Base-by-base conservation (phyloP, 2,113 vertebrate species). In the Cephalophus harveyi region DNA sequence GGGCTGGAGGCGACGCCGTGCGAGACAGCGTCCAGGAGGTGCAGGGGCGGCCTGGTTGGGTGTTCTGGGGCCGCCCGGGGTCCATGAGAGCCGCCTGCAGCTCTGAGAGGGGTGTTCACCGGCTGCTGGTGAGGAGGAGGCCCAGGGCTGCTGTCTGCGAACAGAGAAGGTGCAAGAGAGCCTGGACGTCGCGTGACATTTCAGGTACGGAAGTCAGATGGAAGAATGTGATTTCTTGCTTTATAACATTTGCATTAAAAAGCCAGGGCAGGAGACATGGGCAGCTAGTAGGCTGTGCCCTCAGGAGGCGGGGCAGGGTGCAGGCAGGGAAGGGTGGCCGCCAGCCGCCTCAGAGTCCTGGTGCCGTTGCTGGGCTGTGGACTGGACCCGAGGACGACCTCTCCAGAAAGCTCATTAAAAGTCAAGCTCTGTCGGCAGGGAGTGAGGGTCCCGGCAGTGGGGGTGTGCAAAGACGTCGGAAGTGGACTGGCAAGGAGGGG, bases 111-210 rank as follows among this genome's bases (percentile, higher is more conserved):
- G 23, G 25, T 10, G 12, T 2, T 6, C n/a, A 13, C 3, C 2
- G 1, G 12, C 54, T 40, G 54, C 25, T 30, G 4, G 0, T 6
- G 3, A 11, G 46, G 46, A 91, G 25, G 67, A 54, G 16, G 2
- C 48, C 30, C 54, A 6, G 79, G 30, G 12, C 2, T 2, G 4
- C 4, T 12, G 12, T 33, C 0, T 10, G 2, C 2, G 21, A 52
- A 57, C 60, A 74, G n/a, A 59, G 52, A 40, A 10, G 27, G 33
- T 9, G 3, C 19, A 6, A 30, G 27, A 36, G 14, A 40, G 33
- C 6, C 1, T 23, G n/a, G 16, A 25, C 52, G 6, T 54, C 79
- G 36, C 2, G 0, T 43, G 36, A 14, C 6, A 12, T 79, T 36
- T 28, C 0, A 23, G 8, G 12, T 14, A n/a, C 46, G 28, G 27